Evolutionary conservation across 2,113 vertebrate species (phyloP), one percentile per base, ranked within the genome.

Genomic region (Menura novaehollandiae): DNA sequence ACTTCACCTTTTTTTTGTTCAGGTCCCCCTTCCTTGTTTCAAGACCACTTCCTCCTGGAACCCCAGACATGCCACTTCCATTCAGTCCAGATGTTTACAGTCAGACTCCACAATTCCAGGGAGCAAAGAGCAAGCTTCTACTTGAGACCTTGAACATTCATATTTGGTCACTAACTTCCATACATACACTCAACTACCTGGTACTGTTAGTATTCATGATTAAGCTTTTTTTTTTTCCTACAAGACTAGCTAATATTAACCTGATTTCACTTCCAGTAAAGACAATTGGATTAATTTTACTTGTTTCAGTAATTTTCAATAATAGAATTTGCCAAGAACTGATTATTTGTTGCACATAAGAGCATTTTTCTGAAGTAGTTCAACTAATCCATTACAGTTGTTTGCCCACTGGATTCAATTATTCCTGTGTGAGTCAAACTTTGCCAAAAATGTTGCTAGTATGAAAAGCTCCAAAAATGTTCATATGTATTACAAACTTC

Each of bases 261-360:
- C 24, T 58, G 21, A 49, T 84, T 72, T 53, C n/a, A 58, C 41
- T 74, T 73, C 41, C 64, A 77, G 17, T 52, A 59, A 91, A 76
- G 49, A 81, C 22, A 72, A 87, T 1, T 0, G 3, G 60, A 85
- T 75, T 79, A 73, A 66, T 73, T 92, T 87, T 32, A 81, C 30
- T 81, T 60, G 11, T 75, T 85, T 88, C 69, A 92, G 27, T 56
- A 71, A 44, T 78, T 91, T 89, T 78, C 41, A 66, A 46, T 72
- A 82, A 47, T 3, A 75, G 33, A 55, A 56, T 87, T 85, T 92
- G 76, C 49, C 39, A 91, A 64, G 20, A 35, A 28, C 32, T 64
- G 37, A 59, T 60, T 85, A 78, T 72, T 71, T 63, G 18, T 67
- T 89, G 39, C 43, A 92, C 18, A 60, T 37, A 89, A 93, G 68